Evolutionary conservation across 2,888 invertebrate species (phyloP).

Genomic region (Gryllus longicercus): DNA sequence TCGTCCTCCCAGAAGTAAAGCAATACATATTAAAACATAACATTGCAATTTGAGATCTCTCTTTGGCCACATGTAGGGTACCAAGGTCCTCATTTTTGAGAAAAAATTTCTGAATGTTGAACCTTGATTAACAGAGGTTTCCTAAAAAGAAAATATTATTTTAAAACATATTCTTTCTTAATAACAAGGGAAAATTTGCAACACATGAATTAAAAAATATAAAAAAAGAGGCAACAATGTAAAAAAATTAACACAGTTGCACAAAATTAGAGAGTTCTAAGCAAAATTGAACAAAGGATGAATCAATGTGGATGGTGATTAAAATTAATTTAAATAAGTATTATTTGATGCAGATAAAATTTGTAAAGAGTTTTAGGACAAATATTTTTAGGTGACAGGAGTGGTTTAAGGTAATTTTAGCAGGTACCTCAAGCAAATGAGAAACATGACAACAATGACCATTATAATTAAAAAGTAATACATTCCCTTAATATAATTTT

Average conservation of each 20-base stretch:
- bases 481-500: too few relatives aligned
- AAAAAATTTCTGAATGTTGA: constrained; percentile 79
- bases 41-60: constrained; percentile 73
- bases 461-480: too few relatives aligned
- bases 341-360: too few relatives aligned
- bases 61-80: constrained; percentile 94
- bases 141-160: constrained; percentile 27
- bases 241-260: neutral
- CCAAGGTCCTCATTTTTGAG: constrained; percentile 71
- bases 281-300: too few relatives aligned
- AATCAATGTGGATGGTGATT: too few relatives aligned
- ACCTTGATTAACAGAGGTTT: constrained; percentile 40
- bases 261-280: neutral
- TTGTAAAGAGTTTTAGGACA: too few relatives aligned
- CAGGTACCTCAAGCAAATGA: too few relatives aligned
- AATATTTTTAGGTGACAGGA: too few relatives aligned
- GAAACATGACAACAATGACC: too few relatives aligned
- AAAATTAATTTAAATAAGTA: too few relatives aligned
- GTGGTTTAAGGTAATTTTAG: too few relatives aligned
- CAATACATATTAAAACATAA: constrained; percentile 76
- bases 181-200: too few relatives aligned
- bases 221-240: neutral
- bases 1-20: constrained; percentile 72
- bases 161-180: constrained; percentile 11
- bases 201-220: neutral